Evolutionary conservation across 2,113 vertebrate genomes (phyloP).

Genomic region (Xenopus borealis): DNA sequence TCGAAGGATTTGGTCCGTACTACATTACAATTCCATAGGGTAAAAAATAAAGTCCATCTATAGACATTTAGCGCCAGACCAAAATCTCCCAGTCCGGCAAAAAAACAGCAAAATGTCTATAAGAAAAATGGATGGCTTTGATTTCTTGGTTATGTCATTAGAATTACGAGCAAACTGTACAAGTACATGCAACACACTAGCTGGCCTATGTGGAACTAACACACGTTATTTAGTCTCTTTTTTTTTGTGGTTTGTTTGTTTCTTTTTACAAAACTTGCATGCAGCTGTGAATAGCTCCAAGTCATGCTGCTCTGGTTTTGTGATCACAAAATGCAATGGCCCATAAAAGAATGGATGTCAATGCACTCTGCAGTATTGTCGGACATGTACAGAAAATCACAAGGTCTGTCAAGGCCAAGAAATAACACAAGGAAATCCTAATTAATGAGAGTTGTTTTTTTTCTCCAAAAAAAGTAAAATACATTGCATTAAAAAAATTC

Average conservation of each 20-base stretch:
- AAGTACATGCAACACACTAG: conserved; percentile 99
- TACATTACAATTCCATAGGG: conserved; percentile 84
- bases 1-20: conserved; percentile 85
- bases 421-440: conserved; percentile 69
- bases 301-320: conserved; percentile 88
- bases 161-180: conserved; percentile 99
- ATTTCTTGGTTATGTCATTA: conserved; percentile 92
- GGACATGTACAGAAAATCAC: conserved; percentile 77
- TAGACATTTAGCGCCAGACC: conserved; percentile 87
- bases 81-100: conserved; percentile 69
- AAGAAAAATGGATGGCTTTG: conserved; percentile 94
- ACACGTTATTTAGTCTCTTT: conserved; percentile 86
- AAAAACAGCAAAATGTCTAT: conserved; percentile 80
- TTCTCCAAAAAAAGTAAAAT: conserved; percentile 73
- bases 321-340: conserved; percentile 75
- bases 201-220: conserved; percentile 95
- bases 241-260: conserved; percentile 51
- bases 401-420: conserved; percentile 71
- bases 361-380: conserved; percentile 68
- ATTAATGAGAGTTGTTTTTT: conserved; percentile 56
- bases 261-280: conserved; percentile 90
- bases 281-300: conserved; percentile 90
- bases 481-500: conserved; percentile 83
- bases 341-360: conserved; percentile 67
- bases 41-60: conserved; percentile 85